phyloP scores from a whole-genome alignment of 2,113 vertebrate species.

The Todiramphus chloris region DNA sequence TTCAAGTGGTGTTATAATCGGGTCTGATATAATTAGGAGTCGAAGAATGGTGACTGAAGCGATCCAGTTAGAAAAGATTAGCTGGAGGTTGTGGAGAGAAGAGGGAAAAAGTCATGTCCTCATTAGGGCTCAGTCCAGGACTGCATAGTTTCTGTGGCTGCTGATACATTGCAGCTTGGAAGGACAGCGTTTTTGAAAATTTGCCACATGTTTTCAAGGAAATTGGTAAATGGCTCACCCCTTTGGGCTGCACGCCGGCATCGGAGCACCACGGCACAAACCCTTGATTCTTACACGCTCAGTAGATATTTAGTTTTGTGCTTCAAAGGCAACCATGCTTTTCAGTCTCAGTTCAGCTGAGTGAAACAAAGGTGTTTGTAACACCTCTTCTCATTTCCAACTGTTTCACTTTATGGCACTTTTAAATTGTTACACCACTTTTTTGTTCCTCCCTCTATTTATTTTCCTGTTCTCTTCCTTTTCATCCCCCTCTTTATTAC shows the following conservation, averaged over 20 bases:
- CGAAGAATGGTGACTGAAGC: not conserved
- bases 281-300: not conserved
- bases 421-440: not conserved
- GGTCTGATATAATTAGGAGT: not conserved
- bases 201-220: not conserved
- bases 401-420: not conserved
- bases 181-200: not conserved
- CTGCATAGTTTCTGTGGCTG: not conserved
- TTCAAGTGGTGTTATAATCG: not conserved
- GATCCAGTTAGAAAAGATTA: not conserved
- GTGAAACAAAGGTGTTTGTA: not conserved
- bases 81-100: not conserved
- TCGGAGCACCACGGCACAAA: not conserved
- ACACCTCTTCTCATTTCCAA: not conserved
- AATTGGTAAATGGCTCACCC: not conserved
- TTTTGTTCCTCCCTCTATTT: not conserved
- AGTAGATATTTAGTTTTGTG: not conserved
- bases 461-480: not conserved
- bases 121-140: not conserved
- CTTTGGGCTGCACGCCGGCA: fast-evolving
- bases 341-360: not conserved
- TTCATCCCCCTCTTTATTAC: not conserved
- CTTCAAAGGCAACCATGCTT: not conserved
- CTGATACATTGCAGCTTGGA: not conserved
- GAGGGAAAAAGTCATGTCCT: not conserved